Conservation (phyloP, 2,113 vertebrate genomes). For the Psittacara wagleri region DNA sequence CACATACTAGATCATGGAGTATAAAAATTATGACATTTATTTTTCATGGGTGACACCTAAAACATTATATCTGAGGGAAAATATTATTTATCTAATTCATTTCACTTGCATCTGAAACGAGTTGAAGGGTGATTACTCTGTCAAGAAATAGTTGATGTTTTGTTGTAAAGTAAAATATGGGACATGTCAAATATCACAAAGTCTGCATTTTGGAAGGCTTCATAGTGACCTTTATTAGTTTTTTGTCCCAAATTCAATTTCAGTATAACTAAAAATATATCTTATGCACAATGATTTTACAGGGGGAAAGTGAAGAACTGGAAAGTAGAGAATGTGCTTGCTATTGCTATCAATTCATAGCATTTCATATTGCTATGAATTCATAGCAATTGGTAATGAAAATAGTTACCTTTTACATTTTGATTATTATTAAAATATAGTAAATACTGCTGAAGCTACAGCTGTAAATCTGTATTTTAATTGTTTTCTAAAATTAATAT, state of each 20-base stretch:
- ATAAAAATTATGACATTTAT: neutral
- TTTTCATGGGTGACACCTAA: neutral
- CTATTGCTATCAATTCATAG: neutral
- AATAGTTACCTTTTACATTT: neutral
- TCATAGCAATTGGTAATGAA: neutral
- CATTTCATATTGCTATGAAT: neutral
- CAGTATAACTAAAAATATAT: neutral
- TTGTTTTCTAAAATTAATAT: neutral
- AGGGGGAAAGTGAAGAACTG: neutral
- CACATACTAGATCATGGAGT: too few relatives aligned
- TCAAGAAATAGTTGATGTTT: neutral
- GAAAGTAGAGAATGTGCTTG: neutral
- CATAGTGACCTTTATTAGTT: neutral
- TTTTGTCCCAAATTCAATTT: neutral
- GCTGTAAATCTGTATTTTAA: neutral
- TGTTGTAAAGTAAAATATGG: neutral
- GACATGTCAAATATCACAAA: neutral
- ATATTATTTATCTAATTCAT: neutral
- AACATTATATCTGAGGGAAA: neutral
- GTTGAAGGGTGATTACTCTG: neutral
- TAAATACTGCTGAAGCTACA: neutral
- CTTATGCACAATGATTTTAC: neutral
- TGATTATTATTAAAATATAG: neutral
- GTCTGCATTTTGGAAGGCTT: neutral
- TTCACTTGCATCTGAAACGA: neutral